Evolutionary conservation across 2,113 vertebrate species (phyloP), one percentile per base, ranked within the genome.

Genomic region (Cyrtonyx montezumae): DNA sequence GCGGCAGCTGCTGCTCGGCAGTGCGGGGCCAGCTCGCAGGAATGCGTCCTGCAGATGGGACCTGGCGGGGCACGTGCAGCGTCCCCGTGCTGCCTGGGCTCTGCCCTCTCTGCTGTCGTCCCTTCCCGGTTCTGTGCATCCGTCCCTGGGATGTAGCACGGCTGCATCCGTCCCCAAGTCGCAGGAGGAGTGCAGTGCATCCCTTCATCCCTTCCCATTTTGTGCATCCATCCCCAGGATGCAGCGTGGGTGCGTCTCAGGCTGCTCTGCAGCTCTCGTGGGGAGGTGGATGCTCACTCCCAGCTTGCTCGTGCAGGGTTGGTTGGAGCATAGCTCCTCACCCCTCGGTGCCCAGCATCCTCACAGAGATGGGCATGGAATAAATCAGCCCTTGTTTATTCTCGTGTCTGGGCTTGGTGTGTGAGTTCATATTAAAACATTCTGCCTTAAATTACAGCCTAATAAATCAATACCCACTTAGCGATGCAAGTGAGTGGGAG

Each of bases 381-480:
- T 91, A 84, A 94, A 94, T 82, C 88, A 85, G 91, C 32, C 5
- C 81, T 76, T 77, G 93, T 89, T 93, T 91, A 74, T 84, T 42
- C 80, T 61, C 4, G 8, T 42, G 90, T 84, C 58, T 5, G 37
- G 43, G 67, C 77, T 83, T 2, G 77, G 73, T 30, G 87, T 68
- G 77, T 5, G 84, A 83, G 94, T 84, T 94, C 90, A 80, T 89
- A 93, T 91, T 28, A 56, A 87, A 91, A 51, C 34, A 23, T 85
- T 92, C 91, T 76, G 86, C 93, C 93, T 84, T 87, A 93, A 96
- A 94, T 94, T 87, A 79, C 81, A 82, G 71, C 83, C 93, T 55
- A 88, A 91, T 94, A 88, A 93, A 90, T 91, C 91, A 83, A 76
- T 56, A 73, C 15, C 66, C 84, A 63, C 93, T 68, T 46, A 90